Conservation (phyloP, 2,113 vertebrate species). For the Python bivittatus region DNA sequence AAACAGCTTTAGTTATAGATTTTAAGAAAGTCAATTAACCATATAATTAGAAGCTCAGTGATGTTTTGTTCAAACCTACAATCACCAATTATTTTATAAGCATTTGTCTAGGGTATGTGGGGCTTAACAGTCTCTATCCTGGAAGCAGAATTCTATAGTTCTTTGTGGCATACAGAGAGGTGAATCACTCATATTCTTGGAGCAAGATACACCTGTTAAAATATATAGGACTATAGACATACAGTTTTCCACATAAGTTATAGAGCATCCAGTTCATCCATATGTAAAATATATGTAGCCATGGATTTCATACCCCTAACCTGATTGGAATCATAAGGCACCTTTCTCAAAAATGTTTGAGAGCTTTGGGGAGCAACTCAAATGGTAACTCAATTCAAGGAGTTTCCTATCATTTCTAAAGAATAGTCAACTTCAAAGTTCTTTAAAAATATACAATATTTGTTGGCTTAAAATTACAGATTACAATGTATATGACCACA, state of each 20-base stretch:
- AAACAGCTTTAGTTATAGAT: conserved; percentile 33
- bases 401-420: not conserved
- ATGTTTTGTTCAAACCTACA: conserved; percentile 33
- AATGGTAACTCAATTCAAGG: not conserved
- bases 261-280: not conserved
- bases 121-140: not conserved
- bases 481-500: not conserved
- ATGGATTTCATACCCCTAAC: not conserved
- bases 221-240: not conserved
- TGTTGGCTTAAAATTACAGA: not conserved
- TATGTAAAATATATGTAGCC: not conserved
- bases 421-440: not conserved
- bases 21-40: conserved; percentile 35
- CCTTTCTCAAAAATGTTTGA: not conserved
- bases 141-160: not conserved
- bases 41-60: conserved; percentile 35
- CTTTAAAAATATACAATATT: not conserved
- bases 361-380: not conserved
- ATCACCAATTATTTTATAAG: conserved; percentile 31
- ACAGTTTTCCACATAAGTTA: not conserved
- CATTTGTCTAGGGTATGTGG: not conserved
- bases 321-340: not conserved
- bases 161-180: not conserved
- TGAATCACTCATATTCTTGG: not conserved
- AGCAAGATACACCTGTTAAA: not conserved